Base-by-base conservation (phyloP, 2,888 invertebrate genomes). In the Zaprionus obscuricornis region DNA sequence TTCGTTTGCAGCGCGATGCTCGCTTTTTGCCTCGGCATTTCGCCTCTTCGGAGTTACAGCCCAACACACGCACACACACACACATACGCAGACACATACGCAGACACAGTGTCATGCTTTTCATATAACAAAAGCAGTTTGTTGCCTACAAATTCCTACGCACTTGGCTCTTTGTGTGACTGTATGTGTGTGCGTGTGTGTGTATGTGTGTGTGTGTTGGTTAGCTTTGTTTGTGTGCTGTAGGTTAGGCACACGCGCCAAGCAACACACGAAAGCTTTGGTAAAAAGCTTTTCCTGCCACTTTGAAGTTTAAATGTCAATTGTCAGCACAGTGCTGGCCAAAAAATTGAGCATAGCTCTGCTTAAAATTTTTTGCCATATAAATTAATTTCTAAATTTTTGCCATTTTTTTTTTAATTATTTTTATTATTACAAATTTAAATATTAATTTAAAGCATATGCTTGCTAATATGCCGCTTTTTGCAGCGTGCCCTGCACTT, bases 181-280 rank as follows among this genome's bases (percentile, higher is more conserved):
- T 8, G 34, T 40, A 3, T 50, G 39, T 39, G 22, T 31, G 14
- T 39, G 27, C 47, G 36, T 36, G 13, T 27, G 43, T 33, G 51
- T 50, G 42, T 47, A 43, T 45, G 26, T 42, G 47, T 56, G 33
- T 46, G 52, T 62, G 59, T 51, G 60, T 56, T 56, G 54, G 56
- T 58, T 52, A 29, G 47, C 50, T 46, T 33, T 52, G 31, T 39
- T 34, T 56, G 31, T 51, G 63, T 72, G 65, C 65, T 68, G 76
- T 74, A 78, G 84, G 84, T 84, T 85, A 84, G 78, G 83, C 73
- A 81, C 84, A 79, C 67, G 60, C 67, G 59, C 74, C 34, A 65
- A 57, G n/a, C 45, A 37, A 47, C 3, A 51, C 22, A 22, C 7
- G 14, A 74, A 73, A 77, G 74, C 76, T 84, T 50, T 29, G 7